phyloP scores from a whole-genome alignment of 2,797 vertebrate species.

The Falco peregrinus region DNA sequence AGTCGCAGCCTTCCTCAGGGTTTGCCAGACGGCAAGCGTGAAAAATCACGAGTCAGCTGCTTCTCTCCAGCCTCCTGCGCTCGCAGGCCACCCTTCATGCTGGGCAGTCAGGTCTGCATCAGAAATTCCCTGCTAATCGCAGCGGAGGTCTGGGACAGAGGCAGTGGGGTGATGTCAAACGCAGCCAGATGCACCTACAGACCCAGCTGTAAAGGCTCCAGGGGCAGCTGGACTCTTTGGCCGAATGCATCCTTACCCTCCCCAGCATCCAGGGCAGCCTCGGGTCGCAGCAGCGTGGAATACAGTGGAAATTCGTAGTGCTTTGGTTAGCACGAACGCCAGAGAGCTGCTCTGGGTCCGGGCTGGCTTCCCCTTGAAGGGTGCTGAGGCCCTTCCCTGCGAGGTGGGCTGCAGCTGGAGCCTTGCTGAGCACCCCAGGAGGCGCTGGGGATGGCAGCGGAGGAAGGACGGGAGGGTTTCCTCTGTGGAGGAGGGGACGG shows the following conservation, averaged over 20 bases:
- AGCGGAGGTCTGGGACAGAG: background rate
- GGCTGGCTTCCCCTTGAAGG: background rate
- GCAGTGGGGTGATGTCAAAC: background rate
- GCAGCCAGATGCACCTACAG: background rate
- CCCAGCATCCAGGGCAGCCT: fast-evolving
- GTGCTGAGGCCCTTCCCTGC: fast-evolving
- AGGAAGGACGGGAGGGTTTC: background rate
- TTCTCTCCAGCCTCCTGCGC: background rate
- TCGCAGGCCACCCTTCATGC: background rate
- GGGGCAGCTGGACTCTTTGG: background rate
- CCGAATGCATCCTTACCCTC: background rate
- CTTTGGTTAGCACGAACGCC: fast-evolving
- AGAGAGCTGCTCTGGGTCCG: background rate
- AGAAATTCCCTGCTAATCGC: fast-evolving
- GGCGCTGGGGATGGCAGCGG: background rate
- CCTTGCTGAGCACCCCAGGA: background rate
- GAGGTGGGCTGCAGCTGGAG: background rate
- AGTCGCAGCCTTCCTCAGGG: background rate
- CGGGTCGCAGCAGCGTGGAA: fast-evolving
- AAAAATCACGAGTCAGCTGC: background rate
- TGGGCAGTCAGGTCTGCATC: background rate
- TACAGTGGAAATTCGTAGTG: fast-evolving
- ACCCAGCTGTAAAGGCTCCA: background rate
- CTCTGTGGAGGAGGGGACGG: background rate
- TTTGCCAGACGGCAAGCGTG: background rate